Conservation (phyloP, 2,888 invertebrate species). For the Parascotia fuliginaria region DNA sequence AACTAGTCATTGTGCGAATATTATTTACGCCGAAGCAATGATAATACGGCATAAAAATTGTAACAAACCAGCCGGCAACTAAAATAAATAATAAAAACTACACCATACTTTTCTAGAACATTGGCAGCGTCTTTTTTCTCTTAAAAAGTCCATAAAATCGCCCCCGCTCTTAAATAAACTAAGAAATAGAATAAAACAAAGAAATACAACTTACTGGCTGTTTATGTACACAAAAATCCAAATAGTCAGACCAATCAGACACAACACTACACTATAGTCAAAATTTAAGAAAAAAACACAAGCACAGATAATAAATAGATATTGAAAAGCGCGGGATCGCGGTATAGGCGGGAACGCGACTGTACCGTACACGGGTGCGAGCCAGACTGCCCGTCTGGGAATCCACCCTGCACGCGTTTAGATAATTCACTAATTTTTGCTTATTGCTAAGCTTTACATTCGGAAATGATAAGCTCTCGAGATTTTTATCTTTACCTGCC, state of each 20-base stretch:
- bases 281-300: constrained; percentile 33
- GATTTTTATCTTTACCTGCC: no score
- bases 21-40: no score
- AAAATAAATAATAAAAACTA: no score
- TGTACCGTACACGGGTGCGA: constrained; percentile 28
- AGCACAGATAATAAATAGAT: constrained; percentile 25
- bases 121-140: background rate
- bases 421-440: constrained; percentile 27
- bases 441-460: constrained; percentile 17
- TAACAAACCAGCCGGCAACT: no score
- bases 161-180: constrained; percentile 19
- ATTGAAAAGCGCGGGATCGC: constrained; percentile 41
- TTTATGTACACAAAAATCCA: constrained; percentile 39
- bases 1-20: no score
- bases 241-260: constrained; percentile 22
- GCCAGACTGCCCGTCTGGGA: constrained; percentile 35
- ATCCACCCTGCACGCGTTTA: constrained; percentile 19
- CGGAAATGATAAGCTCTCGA: no score
- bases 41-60: no score
- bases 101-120: background rate
- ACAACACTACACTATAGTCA: constrained; percentile 27
- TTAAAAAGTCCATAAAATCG: constrained; percentile 18
- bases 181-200: constrained; percentile 4
- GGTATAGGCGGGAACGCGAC: constrained; percentile 26
- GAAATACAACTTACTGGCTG: constrained; percentile 31